Percentiles rank a stretch among this genome's conserved stretches.
Conservation (phyloP, 2,797 vertebrate species). For the Crax fasciolata region DNA sequence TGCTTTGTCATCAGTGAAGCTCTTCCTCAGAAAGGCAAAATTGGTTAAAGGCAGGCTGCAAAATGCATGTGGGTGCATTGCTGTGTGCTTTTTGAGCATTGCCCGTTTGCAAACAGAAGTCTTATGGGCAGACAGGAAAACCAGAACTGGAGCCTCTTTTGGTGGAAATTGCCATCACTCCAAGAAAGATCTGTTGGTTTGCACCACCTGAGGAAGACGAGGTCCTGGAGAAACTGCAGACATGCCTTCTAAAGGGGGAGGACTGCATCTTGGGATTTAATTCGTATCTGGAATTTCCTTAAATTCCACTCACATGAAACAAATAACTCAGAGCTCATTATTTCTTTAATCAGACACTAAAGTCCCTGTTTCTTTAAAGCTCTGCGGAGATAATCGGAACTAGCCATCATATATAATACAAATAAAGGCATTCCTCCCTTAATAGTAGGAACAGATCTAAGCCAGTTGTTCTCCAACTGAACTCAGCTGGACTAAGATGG, state of each 20-base stretch:
- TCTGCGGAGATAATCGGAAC: slow-evolving; percentile 54
- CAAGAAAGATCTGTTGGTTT: background rate
- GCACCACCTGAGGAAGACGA: background rate
- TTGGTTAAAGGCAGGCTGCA: background rate
- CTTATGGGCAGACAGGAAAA: background rate
- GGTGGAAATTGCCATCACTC: background rate
- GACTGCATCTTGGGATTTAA: background rate
- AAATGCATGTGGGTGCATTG: background rate
- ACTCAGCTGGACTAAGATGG: slow-evolving; percentile 42
- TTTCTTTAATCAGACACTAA: slow-evolving; percentile 59
- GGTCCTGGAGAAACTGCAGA: background rate
- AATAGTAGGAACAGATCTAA: slow-evolving; percentile 45
- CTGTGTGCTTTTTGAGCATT: background rate
- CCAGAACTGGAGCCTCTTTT: background rate
- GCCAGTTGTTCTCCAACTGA: slow-evolving; percentile 57
- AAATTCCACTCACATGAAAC: slow-evolving; percentile 32
- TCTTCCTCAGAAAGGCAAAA: background rate
- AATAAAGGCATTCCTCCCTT: slow-evolving; percentile 66
- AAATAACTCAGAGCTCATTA: slow-evolving; percentile 57
- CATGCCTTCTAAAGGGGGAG: background rate
- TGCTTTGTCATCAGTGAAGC: background rate
- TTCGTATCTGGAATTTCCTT: slow-evolving; percentile 37
- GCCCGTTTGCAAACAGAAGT: background rate
- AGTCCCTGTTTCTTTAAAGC: slow-evolving; percentile 65
- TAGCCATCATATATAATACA: slow-evolving; percentile 58